These are phyloP conservation scores for Chironomus riparius DNA, from an alignment of 2,888 invertebrate species.

Conservation along the genomic window DNA sequence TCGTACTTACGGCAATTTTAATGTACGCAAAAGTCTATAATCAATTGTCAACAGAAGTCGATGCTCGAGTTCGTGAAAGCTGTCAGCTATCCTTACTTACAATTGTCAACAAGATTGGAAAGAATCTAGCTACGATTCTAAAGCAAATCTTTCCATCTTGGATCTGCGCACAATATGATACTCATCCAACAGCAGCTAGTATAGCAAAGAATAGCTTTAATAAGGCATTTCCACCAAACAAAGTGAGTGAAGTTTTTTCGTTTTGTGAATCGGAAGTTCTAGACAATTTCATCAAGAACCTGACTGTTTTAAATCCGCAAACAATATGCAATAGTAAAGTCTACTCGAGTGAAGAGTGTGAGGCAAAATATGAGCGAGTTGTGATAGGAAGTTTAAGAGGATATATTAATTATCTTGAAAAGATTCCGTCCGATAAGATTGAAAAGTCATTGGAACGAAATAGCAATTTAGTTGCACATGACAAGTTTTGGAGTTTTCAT, in stretches of 20 bases:
- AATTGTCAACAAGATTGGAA: conserved; percentile 57
- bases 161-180: conserved; percentile 78
- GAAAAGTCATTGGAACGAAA: conserved; percentile 48
- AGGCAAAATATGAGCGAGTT: conserved; percentile 58
- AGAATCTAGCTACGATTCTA: conserved; percentile 69
- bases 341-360: conserved; percentile 54
- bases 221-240: conserved; percentile 68
- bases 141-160: conserved; percentile 71
- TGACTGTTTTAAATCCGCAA: conserved; percentile 51
- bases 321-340: conserved; percentile 47
- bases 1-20: conserved; percentile 61
- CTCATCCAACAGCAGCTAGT: conserved; percentile 72
- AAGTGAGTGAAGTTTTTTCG: conserved; percentile 66
- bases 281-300: conserved; percentile 60
- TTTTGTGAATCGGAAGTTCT: conserved; percentile 78
- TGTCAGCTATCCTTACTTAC: conserved; percentile 63
- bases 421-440: conserved; percentile 46
- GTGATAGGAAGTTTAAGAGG: conserved; percentile 57
- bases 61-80: conserved; percentile 75
- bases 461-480: conserved; percentile 47
- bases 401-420: conserved; percentile 52
- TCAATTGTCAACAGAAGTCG: conserved; percentile 64
- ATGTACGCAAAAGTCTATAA: conserved; percentile 78
- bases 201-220: conserved; percentile 59
- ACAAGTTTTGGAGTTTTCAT: conserved; percentile 64